Percentiles rank a stretch among this genome's conserved stretches.
These are phyloP conservation scores for Amaurobius ferox DNA, from an alignment of 2,888 invertebrate species.

Conservation along the genomic window DNA sequence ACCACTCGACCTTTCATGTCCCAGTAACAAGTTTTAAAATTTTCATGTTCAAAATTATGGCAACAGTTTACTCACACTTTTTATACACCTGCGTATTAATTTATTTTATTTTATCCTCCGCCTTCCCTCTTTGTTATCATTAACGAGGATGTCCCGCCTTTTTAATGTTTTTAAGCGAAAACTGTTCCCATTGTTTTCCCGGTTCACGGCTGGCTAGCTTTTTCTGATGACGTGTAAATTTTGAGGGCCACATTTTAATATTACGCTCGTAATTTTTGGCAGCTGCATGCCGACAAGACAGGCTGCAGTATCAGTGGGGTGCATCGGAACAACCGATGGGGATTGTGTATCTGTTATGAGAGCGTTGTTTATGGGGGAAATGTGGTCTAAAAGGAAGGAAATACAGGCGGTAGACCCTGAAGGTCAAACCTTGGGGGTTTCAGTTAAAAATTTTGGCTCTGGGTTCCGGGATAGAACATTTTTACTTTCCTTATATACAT, in stretches of 20 bases:
- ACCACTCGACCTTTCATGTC: no score
- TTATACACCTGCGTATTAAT: slow-evolving; percentile 18
- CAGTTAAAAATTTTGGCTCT: no score
- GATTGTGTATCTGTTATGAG: slow-evolving; percentile 6
- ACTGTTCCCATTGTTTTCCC: background rate
- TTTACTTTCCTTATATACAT: no score
- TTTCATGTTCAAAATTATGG: background rate
- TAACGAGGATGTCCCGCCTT: slow-evolving; percentile 63
- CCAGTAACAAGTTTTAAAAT: slow-evolving; percentile 9
- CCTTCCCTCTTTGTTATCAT: slow-evolving; percentile 31
- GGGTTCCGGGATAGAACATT: no score
- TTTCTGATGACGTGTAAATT: slow-evolving; percentile 66
- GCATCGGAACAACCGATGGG: slow-evolving; percentile 4
- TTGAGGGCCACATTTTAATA: slow-evolving; percentile 36
- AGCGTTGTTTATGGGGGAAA: background rate
- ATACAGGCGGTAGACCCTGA: no score
- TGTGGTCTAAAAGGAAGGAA: background rate
- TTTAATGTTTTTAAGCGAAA: slow-evolving; percentile 67
- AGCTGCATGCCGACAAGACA: slow-evolving; percentile 48
- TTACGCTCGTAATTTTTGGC: slow-evolving; percentile 48
- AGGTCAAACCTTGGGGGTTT: no score
- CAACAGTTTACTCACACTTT: slow-evolving; percentile 19
- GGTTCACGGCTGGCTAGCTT: slow-evolving; percentile 52
- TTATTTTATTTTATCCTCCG: slow-evolving; percentile 24
- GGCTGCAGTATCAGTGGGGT: slow-evolving; percentile 15